Percentiles rank a stretch among this genome's conserved stretches.
Evolutionary conservation across 2,113 vertebrate genomes (phyloP).

Genomic region (Phaethon lepturus): DNA sequence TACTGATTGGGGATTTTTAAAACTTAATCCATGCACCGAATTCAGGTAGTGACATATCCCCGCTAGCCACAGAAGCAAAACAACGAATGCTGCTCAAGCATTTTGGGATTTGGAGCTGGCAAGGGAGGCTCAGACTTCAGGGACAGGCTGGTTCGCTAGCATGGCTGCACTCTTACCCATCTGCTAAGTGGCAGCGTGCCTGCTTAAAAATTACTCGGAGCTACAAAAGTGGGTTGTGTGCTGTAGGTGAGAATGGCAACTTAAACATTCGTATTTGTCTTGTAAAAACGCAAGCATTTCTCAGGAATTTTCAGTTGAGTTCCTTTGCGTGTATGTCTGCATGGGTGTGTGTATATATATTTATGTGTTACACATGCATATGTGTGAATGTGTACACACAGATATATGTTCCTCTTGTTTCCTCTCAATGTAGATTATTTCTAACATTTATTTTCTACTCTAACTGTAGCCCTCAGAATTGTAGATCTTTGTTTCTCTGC

Average conservation of each 20-base stretch:
- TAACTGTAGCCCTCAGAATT: neutral
- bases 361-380: neutral
- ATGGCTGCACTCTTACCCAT: neutral
- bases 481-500: neutral
- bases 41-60: neutral
- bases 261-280: neutral
- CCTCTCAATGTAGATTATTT: neutral
- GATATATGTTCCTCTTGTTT: neutral
- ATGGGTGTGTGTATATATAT: neutral
- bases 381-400: neutral
- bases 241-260: neutral
- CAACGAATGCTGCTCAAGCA: neutral
- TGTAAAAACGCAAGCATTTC: neutral
- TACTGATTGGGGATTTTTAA: neutral
- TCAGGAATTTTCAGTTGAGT: neutral
- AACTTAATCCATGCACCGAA: neutral
- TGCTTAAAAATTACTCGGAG: neutral
- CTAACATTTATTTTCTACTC: neutral
- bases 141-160: neutral
- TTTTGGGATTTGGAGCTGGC: neutral
- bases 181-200: conserved; percentile 12
- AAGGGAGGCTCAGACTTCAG: neutral
- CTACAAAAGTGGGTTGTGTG: neutral
- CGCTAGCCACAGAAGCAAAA: neutral
- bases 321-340: neutral